These are phyloP conservation scores for Drosophila stalkeri DNA, from an alignment of 2,888 invertebrate species.

Conservation along the genomic window DNA sequence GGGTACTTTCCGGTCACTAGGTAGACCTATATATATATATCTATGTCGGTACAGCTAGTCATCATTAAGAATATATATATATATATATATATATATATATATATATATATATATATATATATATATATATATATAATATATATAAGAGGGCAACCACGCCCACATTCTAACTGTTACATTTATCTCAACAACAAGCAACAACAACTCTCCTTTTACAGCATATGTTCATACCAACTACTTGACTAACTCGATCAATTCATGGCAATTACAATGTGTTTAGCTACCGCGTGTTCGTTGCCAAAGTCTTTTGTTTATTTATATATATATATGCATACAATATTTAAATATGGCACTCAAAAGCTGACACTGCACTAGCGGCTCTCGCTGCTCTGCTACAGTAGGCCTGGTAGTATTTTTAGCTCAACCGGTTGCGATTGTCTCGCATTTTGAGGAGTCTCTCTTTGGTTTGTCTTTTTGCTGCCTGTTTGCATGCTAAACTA, in stretches of 20 bases:
- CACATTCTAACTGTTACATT: no score
- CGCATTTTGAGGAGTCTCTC: conserved; percentile 5
- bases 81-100: no score
- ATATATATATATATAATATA: no score
- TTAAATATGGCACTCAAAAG: conserved; percentile 26
- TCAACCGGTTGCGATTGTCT: conserved; percentile 60
- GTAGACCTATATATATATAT: no score
- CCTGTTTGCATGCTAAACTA: conserved; percentile 51
- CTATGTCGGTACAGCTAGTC: no score
- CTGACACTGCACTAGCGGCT: conserved; percentile 5
- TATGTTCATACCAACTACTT: not conserved
- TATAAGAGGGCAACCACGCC: no score
- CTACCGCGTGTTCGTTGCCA: conserved; percentile 27
- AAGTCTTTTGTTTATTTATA: conserved; percentile 46
- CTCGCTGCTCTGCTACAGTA: conserved; percentile 15
- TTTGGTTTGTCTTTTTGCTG: conserved; percentile 12
- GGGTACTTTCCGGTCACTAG: no score
- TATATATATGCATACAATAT: conserved; percentile 16
- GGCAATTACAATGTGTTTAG: not conserved
- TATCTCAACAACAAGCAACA: no score
- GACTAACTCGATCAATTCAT: not conserved
- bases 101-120: no score
- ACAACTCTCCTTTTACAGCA: not conserved
- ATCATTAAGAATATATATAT: no score
- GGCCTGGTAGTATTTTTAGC: conserved; percentile 53